Evolutionary conservation across 2,113 vertebrate species (phyloP), one percentile per base, ranked within the genome.

Genomic region (Seriola aureovittata): DNA sequence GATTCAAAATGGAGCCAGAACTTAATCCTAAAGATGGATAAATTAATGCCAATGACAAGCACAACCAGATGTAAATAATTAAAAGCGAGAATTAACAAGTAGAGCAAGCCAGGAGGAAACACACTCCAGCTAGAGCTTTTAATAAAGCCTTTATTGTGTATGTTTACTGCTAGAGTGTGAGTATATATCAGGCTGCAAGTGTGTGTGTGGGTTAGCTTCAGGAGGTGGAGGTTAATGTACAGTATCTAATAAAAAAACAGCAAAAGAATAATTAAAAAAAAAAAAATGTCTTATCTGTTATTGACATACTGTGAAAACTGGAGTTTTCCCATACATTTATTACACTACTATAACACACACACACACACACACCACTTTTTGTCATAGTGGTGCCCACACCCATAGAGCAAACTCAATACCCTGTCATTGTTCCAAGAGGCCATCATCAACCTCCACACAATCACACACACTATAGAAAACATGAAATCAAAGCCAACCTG

Each of bases 401-500:
- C 90, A 80, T 5, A 52, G 71, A 90, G 62, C 62, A 88, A 86
- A 87, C 80, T 84, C 57, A 46, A 36, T 71, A 81, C 83, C 74
- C 40, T 8, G 32, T 79, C 74, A 80, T 80, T 91, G 83, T 86
- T 84, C 68, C 36, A 32, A 67, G 12, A 8, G 3, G 65, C 62
- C 75, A 68, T 86, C 67, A 77, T 71, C 59, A 64, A 6, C 50
- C 63, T 48, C 23, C 64, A 46, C 73, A 23, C 59, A 64, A 38
- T 54, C 67, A 66, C 60, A 77, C 50, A 32, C 62, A 25, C 62
- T 11, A 81, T 48, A 75, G 64, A 85, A 58, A 79, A 71, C 38
- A 62, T 58, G 46, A 63, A 83, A 89, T 84, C 77, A 85, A 83
- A 87, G 82, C 66, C 11, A 52, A 42, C 65, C 76, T 76, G 70